Percentiles rank a stretch among this genome's conserved stretches.
Conservation (phyloP, 2,797 vertebrate species). For the Antrozous pallidus region DNA sequence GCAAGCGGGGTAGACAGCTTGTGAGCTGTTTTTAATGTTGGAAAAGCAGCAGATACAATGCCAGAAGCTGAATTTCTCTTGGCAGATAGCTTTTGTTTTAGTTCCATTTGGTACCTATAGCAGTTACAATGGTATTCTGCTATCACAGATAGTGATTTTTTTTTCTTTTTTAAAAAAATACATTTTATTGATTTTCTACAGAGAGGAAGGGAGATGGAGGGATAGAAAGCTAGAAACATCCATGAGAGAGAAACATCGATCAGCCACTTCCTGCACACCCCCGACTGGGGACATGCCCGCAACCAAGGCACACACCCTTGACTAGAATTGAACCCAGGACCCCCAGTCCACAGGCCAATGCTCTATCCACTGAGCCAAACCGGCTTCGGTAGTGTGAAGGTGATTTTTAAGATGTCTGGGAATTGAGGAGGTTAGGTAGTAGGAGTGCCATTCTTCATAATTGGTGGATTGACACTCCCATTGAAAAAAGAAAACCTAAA, state of each 20-base stretch:
- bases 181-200: too few relatives aligned
- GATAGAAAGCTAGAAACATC: too few relatives aligned
- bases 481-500: neutral
- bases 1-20: conserved; percentile 49
- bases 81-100: conserved; percentile 57
- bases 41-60: conserved; percentile 42
- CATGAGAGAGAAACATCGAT: too few relatives aligned
- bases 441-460: conserved; percentile 1
- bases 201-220: too few relatives aligned
- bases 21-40: conserved; percentile 59
- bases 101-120: neutral
- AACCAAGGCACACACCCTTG: too few relatives aligned
- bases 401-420: conserved; percentile 3
- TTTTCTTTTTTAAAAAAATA: too few relatives aligned
- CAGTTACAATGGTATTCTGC: neutral
- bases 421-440: neutral
- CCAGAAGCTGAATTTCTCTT: conserved; percentile 61
- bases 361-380: too few relatives aligned
- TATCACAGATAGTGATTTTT: neutral
- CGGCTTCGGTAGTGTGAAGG: too few relatives aligned
- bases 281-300: too few relatives aligned
- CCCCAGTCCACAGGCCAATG: too few relatives aligned
- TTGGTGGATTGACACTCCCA: neutral
- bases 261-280: too few relatives aligned
- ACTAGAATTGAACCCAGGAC: too few relatives aligned